These are phyloP conservation scores for Drosophila mulleri DNA, from an alignment of 2,888 invertebrate species.

Conservation along the genomic window DNA sequence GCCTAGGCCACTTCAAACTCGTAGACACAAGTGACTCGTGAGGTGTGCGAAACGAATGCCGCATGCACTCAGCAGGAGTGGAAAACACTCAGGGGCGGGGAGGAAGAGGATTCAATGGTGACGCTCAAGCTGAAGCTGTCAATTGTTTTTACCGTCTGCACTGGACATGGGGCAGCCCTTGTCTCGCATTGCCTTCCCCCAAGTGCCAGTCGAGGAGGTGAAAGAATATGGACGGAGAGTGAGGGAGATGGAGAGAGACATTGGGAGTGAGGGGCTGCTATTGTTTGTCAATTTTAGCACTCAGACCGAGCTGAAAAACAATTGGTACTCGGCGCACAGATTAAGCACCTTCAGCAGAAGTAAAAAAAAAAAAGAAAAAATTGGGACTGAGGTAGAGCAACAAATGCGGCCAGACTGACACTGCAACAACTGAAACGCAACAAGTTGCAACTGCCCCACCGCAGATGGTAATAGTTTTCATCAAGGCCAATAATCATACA, in stretches of 20 bases:
- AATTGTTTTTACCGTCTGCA: constrained; percentile 52
- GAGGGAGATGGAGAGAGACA: neutral
- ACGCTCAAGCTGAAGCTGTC: constrained; percentile 58
- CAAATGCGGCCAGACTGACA: neutral
- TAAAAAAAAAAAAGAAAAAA: neutral
- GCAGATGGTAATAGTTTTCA: no score
- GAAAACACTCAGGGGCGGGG: no score
- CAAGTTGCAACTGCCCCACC: neutral
- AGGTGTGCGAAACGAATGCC: constrained; percentile 39
- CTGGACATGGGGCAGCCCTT: constrained; percentile 39
- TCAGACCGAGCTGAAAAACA: constrained; percentile 24
- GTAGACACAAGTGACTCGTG: constrained; percentile 25
- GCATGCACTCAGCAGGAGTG: neutral
- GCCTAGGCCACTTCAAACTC: constrained; percentile 43
- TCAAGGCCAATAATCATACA: neutral
- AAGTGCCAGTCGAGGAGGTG: neutral
- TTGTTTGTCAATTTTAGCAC: constrained; percentile 41
- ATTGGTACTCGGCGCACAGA: constrained; percentile 10
- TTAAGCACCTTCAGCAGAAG: constrained; percentile 15
- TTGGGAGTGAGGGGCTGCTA: neutral
- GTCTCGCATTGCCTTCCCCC: neutral
- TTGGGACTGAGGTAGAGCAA: neutral
- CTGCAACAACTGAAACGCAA: constrained; percentile 3
- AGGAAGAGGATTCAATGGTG: constrained; percentile 30
- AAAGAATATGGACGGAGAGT: no score